phyloP scores from a whole-genome alignment of 2,797 vertebrate species.

The Podargus strigoides region DNA sequence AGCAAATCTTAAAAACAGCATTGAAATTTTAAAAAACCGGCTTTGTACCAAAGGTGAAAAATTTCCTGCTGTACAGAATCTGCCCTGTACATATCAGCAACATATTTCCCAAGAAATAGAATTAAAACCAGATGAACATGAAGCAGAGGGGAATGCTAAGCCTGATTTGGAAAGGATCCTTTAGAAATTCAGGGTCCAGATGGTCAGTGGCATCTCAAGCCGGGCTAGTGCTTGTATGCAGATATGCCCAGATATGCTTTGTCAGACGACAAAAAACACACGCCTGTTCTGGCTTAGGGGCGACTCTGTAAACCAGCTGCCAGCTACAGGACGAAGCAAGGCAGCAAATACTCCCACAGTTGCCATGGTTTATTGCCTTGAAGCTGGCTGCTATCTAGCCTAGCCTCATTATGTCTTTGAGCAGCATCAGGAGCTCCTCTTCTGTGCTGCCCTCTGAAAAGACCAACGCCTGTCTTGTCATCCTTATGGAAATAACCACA shows the following conservation, averaged over 20 bases:
- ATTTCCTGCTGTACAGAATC: background rate
- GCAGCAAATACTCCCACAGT: background rate
- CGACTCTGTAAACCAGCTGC: background rate
- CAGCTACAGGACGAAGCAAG: background rate
- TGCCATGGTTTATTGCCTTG: accelerated
- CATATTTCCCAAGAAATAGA: background rate
- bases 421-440: background rate
- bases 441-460: background rate
- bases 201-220: background rate
- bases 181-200: conserved; percentile 21
- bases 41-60: background rate
- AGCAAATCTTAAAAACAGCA: background rate
- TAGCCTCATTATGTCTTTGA: accelerated
- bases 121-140: background rate
- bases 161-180: background rate
- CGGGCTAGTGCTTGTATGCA: background rate
- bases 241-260: background rate
- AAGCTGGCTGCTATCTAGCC: background rate
- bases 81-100: background rate
- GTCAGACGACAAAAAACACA: background rate
- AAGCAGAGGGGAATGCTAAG: background rate
- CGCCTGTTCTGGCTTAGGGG: background rate
- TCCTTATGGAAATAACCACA: accelerated
- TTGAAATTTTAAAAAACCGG: background rate
- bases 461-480: accelerated